Base-by-base conservation (phyloP, 2,888 invertebrate species). In the Agonum fuliginosum region DNA sequence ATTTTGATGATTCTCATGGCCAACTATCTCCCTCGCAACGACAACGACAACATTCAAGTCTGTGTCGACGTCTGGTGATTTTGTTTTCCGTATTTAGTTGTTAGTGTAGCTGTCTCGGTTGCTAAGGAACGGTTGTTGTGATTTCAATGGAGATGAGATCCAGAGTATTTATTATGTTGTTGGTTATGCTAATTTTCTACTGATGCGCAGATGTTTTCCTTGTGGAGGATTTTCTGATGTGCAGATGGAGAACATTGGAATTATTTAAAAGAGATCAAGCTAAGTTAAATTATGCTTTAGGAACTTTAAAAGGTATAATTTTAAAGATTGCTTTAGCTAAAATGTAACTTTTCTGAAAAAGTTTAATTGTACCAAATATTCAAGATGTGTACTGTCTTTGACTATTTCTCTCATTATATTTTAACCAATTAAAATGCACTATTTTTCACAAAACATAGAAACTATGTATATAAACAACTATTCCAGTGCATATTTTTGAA, bases 81-180 rank as follows among this genome's bases (percentile, higher is more conserved):
- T 48, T 48, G 27, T 48, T 71, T 46, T 48, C 70, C 70, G 70
- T 71, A 71, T 71, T 71, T 71, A 71, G 70, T 71, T 70, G 70
- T 70, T 70, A 17, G 22, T 22, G 37, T 37, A 70, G 8, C 43
- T 24, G 70, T 46, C 24, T 43, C 30, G 27, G 22, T 24, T 46
- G 43, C 43, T 12, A 24, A 24, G 58, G 19, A 27, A 62, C 17
- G 30, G 62, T 30, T 62, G 14, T n/a, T 19, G 70, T 46, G 70
- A 48, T 48, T 71, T 48, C 48, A 71, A 48, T 48, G 70, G 43
- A 30, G 70, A 71, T 71, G 46, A 20, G 8, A 22, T 14, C 70
- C 19, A 14, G 24, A 43, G 48, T 71, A 71, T 71, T 71, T 71
- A 71, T 71, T 71, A 71, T 71, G 27, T 48, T 46, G 27, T 71